phyloP scores from a whole-genome alignment of 2,113 vertebrate genomes.

The Speoplatyrhinus poulsoni region DNA sequence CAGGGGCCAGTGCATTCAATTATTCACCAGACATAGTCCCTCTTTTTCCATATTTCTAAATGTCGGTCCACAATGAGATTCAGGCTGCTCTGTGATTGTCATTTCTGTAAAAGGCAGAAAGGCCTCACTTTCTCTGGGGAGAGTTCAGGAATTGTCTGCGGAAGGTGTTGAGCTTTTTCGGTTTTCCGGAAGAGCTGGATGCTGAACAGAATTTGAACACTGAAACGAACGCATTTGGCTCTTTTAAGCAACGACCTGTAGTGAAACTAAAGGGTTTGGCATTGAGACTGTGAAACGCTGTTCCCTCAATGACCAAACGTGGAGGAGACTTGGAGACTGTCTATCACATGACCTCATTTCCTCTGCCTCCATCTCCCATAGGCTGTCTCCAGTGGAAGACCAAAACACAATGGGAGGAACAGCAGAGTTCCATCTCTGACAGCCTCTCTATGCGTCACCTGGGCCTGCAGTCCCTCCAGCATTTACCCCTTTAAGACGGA shows the following conservation, averaged over 20 bases:
- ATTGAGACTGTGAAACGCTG: conserved; percentile 9
- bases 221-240: conserved; percentile 4
- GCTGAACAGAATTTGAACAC: neutral
- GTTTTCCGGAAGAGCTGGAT: conserved; percentile 14
- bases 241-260: neutral
- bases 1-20: neutral
- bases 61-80: conserved; percentile 15
- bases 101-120: conserved; percentile 28
- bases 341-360: conserved; percentile 10
- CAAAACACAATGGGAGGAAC: too few relatives aligned
- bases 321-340: conserved; percentile 11
- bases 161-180: conserved; percentile 20
- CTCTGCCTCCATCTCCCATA: conserved; percentile 8
- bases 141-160: neutral
- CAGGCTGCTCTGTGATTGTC: conserved; percentile 63
- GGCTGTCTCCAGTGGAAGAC: neutral
- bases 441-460: too few relatives aligned
- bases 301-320: neutral
- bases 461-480: too few relatives aligned
- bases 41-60: neutral
- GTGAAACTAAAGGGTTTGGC: conserved; percentile 12
- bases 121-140: neutral
- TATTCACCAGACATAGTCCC: neutral
- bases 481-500: too few relatives aligned
- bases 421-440: too few relatives aligned